Conservation (phyloP, 2,888 invertebrate species). For the Notodonta ziczac region DNA sequence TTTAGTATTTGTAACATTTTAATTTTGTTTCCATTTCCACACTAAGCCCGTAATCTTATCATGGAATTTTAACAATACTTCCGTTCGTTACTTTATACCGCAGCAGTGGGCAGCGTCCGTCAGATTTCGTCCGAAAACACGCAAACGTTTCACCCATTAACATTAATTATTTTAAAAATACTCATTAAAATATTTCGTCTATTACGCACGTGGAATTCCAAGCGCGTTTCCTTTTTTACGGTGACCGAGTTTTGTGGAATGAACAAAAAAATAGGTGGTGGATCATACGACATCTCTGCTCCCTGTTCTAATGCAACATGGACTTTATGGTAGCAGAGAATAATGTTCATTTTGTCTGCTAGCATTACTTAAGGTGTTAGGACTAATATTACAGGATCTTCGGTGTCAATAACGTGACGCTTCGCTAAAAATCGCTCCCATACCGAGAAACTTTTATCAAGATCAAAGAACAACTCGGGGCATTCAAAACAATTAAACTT, state of each 20-base stretch:
- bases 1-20: slow-evolving; percentile 6
- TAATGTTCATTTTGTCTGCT: slow-evolving; percentile 15
- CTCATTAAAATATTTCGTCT: slow-evolving; percentile 78
- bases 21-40: slow-evolving; percentile 17
- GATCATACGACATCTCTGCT: slow-evolving; percentile 37
- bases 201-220: slow-evolving; percentile 69
- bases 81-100: slow-evolving; percentile 51
- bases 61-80: slow-evolving; percentile 75
- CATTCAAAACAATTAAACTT: slow-evolving; percentile 75
- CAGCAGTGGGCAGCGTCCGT: slow-evolving; percentile 38
- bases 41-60: slow-evolving; percentile 35
- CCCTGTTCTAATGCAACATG: not conserved
- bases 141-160: slow-evolving; percentile 62
- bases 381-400: slow-evolving; percentile 40
- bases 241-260: slow-evolving; percentile 53
- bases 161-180: slow-evolving; percentile 60
- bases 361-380: slow-evolving; percentile 22
- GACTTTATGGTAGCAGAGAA: not conserved
- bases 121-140: slow-evolving; percentile 56
- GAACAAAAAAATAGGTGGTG: slow-evolving; percentile 41
- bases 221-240: slow-evolving; percentile 52
- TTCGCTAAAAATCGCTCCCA: slow-evolving; percentile 45
- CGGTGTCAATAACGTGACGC: slow-evolving; percentile 55
- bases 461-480: slow-evolving; percentile 58
- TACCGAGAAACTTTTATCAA: slow-evolving; percentile 54